Evolutionary conservation across 2,797 vertebrate genomes (phyloP).

Genomic region (Spea hammondii): DNA sequence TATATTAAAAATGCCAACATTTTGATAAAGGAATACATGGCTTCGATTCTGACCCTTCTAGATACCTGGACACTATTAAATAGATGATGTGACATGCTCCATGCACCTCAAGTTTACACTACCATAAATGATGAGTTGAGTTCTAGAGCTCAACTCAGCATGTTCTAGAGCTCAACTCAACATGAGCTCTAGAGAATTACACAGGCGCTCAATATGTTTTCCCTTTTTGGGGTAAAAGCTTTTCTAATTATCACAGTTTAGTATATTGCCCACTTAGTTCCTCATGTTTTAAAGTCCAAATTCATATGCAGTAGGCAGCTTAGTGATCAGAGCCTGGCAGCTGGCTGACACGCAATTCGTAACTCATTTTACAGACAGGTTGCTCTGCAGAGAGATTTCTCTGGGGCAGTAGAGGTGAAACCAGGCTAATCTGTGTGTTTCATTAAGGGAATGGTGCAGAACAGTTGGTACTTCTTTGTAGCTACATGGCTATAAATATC

Average conservation of each 20-base stretch:
- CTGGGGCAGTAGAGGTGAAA: constrained; percentile 15
- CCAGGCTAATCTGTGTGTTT: constrained; percentile 21
- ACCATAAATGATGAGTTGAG: no score
- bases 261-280: neutral
- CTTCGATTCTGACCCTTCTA: no score
- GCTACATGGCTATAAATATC: neutral
- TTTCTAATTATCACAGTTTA: neutral
- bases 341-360: constrained; percentile 9
- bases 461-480: neutral
- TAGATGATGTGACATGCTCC: no score
- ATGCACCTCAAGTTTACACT: no score
- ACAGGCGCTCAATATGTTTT: no score
- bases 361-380: constrained; percentile 23
- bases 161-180: no score
- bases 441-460: constrained; percentile 5
- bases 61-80: no score
- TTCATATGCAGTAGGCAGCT: constrained; percentile 3
- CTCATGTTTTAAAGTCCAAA: neutral
- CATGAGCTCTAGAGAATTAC: no score
- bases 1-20: no score
- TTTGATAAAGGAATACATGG: no score
- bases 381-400: constrained; percentile 3
- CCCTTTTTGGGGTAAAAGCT: neutral
- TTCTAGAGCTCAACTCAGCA: no score
- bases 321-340: constrained; percentile 27